Evolutionary conservation across 2,888 invertebrate species (phyloP).

Genomic region (Apoda limacodes): DNA sequence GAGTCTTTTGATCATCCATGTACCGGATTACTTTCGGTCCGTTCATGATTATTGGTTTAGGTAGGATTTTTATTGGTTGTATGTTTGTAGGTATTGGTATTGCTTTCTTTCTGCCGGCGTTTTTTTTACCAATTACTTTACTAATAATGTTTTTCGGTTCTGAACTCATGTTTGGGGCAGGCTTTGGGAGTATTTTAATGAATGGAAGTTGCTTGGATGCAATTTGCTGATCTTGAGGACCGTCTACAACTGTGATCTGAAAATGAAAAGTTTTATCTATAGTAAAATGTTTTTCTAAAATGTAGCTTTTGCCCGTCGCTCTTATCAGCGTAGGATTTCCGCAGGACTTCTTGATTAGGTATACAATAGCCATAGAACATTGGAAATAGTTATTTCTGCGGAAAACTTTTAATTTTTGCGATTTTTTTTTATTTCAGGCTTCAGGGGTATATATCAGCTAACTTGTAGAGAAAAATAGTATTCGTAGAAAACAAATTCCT

Average conservation of each 20-base stretch:
- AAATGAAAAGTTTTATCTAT: conserved; percentile 28
- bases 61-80: conserved; percentile 55
- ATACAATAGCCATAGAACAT: no score
- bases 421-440: no score
- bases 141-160: conserved; percentile 34
- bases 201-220: conserved; percentile 27
- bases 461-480: no score
- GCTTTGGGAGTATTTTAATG: conserved; percentile 25
- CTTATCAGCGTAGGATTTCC: no score
- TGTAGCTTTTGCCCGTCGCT: no score
- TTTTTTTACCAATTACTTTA: conserved; percentile 40
- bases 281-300: no score
- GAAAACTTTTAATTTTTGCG: no score
- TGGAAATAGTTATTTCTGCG: no score
- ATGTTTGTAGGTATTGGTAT: conserved; percentile 38
- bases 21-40: conserved; percentile 42
- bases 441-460: no score
- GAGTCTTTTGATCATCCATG: conserved; percentile 41
- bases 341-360: no score
- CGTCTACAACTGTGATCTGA: conserved; percentile 55
- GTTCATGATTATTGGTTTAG: conserved; percentile 49
- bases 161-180: conserved; percentile 24
- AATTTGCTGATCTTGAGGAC: conserved; percentile 28
- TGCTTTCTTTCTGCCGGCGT: conserved; percentile 44
- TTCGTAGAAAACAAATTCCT: no score